A percentile compares a stretch with the other conserved stretches of the same genome.
phyloP scores from a whole-genome alignment of 2,888 invertebrate genomes.

The Trichopoda pennipes region DNA sequence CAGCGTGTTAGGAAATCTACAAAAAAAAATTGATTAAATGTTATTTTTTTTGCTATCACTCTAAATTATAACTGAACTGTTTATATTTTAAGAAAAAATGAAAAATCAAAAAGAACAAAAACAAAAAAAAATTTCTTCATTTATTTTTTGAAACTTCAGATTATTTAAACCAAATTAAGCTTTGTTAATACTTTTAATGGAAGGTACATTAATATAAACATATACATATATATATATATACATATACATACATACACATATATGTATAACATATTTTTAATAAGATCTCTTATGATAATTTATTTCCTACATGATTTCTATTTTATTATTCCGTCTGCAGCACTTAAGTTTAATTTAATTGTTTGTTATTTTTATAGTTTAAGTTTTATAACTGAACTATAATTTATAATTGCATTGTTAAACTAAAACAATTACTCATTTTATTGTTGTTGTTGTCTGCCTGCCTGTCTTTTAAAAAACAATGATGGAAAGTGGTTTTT shows the following conservation, averaged over 20 bases:
- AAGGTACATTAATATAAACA: too few species aligned
- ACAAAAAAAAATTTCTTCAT: too few species aligned
- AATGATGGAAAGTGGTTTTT: constrained; percentile 17
- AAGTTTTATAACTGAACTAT: not conserved
- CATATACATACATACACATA: too few species aligned
- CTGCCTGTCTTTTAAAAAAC: constrained; percentile 6
- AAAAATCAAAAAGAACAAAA: not conserved
- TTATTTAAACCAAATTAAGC: not conserved
- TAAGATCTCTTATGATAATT: not conserved
- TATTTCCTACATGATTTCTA: constrained; percentile 8
- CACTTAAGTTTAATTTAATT: not conserved
- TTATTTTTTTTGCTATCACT: too few species aligned
- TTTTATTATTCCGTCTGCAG: not conserved
- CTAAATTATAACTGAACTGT: constrained; percentile 36
- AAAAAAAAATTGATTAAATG: constrained; percentile 47
- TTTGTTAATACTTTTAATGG: not conserved
- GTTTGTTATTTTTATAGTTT: constrained; percentile 4
- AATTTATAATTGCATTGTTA: constrained; percentile 19
- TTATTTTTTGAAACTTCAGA: not conserved
- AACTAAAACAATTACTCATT: constrained; percentile 22
- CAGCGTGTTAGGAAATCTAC: constrained; percentile 45
- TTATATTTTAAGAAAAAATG: constrained; percentile 27
- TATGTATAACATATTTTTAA: not conserved
- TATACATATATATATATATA: too few species aligned
- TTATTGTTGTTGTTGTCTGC: not conserved